Percentiles rank a stretch among this genome's conserved stretches.
Evolutionary conservation across 2,888 invertebrate species (phyloP).

Genomic region (Aquatica leii): DNA sequence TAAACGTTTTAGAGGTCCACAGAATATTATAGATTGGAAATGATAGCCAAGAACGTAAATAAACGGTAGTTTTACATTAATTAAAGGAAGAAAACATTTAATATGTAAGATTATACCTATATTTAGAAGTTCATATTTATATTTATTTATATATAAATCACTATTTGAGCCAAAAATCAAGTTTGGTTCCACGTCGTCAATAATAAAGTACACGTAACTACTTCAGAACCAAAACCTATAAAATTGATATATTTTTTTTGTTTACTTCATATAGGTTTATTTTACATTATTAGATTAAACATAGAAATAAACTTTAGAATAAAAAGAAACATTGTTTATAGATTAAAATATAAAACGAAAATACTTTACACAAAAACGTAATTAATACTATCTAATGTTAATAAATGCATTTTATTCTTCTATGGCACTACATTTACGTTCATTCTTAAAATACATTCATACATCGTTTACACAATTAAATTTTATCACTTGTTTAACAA

Average conservation of each 20-base stretch:
- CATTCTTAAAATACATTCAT: constrained; percentile 41
- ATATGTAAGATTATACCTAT: constrained; percentile 37
- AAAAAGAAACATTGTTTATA: constrained; percentile 37
- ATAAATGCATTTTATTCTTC: constrained; percentile 54
- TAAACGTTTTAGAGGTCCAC: constrained; percentile 39
- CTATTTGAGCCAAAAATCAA: constrained; percentile 56
- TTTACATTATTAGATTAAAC: background rate
- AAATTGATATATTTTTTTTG: no score
- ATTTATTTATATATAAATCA: constrained; percentile 42
- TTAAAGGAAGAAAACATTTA: constrained; percentile 35
- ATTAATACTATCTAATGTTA: constrained; percentile 41
- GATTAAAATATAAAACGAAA: constrained; percentile 26
- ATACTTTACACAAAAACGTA: constrained; percentile 34
- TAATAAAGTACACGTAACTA: constrained; percentile 45
- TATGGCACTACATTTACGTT: constrained; percentile 51
- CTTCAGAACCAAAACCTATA: constrained; percentile 16
- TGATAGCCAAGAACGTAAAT: constrained; percentile 18
- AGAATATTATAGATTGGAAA: constrained; percentile 30
- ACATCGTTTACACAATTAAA: constrained; percentile 42
- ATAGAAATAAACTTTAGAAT: constrained; percentile 7
- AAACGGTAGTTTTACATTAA: constrained; percentile 25
- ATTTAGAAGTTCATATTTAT: constrained; percentile 41
- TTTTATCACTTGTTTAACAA: constrained; percentile 39
- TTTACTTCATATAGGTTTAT: no score
- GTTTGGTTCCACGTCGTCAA: constrained; percentile 53